Conservation (phyloP, 1,140 invertebrate species). For the Drosophila repleta region DNA sequence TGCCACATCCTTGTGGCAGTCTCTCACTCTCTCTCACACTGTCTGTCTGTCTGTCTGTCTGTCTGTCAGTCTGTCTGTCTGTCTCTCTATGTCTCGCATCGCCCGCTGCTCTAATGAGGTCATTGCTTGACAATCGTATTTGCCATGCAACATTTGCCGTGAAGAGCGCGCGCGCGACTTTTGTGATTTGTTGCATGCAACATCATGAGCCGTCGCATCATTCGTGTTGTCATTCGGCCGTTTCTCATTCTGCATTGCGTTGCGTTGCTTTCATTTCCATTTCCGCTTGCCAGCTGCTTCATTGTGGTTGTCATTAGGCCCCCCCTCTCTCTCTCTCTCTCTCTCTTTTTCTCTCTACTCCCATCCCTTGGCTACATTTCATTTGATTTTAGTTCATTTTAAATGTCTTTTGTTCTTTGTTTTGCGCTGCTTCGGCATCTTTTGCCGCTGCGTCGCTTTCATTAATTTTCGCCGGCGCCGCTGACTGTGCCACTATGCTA, state of each 20-base stretch:
- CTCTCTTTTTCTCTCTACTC: not conserved
- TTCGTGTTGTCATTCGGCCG: conserved; percentile 54
- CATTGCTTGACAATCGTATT: conserved; percentile 82
- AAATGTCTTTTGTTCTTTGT: conserved; percentile 78
- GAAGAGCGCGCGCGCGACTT: conserved; percentile 10
- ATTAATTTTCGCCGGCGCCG: conserved; percentile 51
- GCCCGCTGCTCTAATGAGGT: conserved; percentile 64
- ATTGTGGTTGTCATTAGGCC: conserved; percentile 74
- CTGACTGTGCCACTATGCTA: conserved; percentile 22
- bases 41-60: not conserved
- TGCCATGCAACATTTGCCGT: conserved; percentile 73
- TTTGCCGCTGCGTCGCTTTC: conserved; percentile 55
- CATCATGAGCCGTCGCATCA: conserved; percentile 19
- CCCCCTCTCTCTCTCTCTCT: conserved; percentile 1
- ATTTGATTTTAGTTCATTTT: conserved; percentile 83
- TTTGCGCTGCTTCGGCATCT: conserved; percentile 77
- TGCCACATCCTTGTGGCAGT: conserved; percentile 38
- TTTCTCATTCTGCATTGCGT: conserved; percentile 49
- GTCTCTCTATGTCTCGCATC: not conserved
- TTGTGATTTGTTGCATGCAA: conserved; percentile 70
- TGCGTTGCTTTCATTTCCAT: conserved; percentile 54
- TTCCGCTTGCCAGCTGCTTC: conserved; percentile 36
- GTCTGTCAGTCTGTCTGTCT: conserved; percentile 1
- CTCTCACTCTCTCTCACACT: conserved; percentile 12
- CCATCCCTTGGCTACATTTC: conserved; percentile 56